Conservation (phyloP, 2,888 invertebrate genomes). For the Yponomeuta cagnagella region DNA sequence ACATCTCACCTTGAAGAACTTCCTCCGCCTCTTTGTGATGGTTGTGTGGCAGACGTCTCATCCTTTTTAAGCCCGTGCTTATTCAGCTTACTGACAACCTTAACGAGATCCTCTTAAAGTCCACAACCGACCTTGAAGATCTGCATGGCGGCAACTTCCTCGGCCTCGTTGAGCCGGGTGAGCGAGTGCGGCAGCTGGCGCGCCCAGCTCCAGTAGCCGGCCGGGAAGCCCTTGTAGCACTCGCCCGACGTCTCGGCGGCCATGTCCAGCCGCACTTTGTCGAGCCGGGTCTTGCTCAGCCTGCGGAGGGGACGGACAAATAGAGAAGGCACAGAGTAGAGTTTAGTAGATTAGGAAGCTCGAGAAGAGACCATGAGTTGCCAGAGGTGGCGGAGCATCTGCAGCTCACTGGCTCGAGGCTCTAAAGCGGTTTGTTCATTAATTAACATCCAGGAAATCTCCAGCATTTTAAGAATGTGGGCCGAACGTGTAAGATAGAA, state of each 20-base stretch:
- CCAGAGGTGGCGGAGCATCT: no score
- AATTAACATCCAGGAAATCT: no score
- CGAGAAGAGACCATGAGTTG: no score
- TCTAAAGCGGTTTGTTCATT: no score
- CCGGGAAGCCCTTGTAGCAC: conserved; percentile 90
- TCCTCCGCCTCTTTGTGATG: no score
- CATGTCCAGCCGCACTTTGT: conserved; percentile 76
- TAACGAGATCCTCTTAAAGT: background rate
- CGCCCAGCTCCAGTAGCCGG: conserved; percentile 93
- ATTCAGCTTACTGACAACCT: no score
- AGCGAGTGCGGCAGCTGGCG: conserved; percentile 89
- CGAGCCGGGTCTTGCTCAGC: conserved; percentile 88
- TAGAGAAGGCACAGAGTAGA: background rate
- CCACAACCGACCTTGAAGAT: conserved; percentile 80
- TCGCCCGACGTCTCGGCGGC: conserved; percentile 83
- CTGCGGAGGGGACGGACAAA: conserved; percentile 29
- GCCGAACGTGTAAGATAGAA: background rate
- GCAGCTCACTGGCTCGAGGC: no score
- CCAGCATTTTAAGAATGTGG: no score
- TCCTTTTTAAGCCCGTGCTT: no score
- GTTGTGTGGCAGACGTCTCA: no score
- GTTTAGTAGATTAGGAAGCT: no score
- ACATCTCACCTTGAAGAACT: no score
- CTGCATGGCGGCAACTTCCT: conserved; percentile 89
- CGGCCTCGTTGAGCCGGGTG: conserved; percentile 88